These are phyloP conservation scores for Coreius guichenoti DNA, from an alignment of 2,797 vertebrate species.

Conservation along the genomic window DNA sequence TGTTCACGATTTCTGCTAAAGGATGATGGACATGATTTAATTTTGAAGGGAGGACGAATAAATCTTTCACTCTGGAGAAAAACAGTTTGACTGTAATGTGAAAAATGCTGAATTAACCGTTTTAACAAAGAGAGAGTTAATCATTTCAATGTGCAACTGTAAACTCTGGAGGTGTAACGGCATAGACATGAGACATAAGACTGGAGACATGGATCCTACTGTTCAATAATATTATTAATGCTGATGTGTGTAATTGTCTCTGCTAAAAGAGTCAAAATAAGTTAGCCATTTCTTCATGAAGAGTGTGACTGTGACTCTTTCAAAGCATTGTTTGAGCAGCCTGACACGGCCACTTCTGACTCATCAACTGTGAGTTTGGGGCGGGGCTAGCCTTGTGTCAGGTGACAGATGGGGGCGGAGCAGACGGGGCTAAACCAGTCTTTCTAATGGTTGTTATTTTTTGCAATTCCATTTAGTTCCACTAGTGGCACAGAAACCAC, in stretches of 20 bases:
- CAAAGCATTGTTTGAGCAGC: neutral
- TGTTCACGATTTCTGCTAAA: neutral
- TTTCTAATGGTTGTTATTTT: neutral
- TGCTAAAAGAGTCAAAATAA: neutral
- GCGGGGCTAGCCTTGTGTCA: neutral
- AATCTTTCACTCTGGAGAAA: neutral
- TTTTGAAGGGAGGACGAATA: neutral
- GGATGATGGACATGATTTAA: too few relatives aligned
- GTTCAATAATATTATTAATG: neutral
- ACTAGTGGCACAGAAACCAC: neutral
- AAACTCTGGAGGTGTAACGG: neutral
- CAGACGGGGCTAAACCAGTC: neutral
- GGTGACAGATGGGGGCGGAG: neutral
- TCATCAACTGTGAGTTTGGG: neutral
- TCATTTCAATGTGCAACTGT: neutral
- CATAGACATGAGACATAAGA: too few relatives aligned
- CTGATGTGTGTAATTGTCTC: neutral
- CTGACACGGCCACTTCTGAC: neutral
- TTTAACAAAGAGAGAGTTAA: neutral
- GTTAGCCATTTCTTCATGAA: neutral
- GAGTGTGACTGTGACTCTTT: neutral
- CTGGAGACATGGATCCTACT: neutral
- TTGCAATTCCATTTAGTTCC: neutral
- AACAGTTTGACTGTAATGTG: neutral
- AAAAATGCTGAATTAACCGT: neutral